Conservation (phyloP, 2,888 invertebrate genomes). For the Nemotelus pantherinus region DNA sequence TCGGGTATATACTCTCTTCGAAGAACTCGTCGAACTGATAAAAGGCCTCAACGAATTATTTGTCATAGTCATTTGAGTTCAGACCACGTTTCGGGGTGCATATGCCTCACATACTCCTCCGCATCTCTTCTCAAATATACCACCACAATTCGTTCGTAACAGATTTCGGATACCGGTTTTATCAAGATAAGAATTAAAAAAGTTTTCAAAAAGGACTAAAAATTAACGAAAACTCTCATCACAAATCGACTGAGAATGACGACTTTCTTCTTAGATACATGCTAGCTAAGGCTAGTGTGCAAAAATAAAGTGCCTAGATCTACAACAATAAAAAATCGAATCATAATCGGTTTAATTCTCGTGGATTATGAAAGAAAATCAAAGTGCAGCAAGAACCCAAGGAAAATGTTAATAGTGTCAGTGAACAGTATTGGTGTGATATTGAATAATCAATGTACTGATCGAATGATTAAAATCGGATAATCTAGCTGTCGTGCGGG, state of each 20-base stretch:
- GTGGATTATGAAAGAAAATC: background rate
- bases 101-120: slow-evolving; percentile 5
- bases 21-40: slow-evolving; percentile 45
- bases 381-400: no score
- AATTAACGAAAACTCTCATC: no score
- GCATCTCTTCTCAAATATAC: background rate
- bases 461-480: slow-evolving; percentile 22
- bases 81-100: slow-evolving; percentile 44
- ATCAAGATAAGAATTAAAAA: background rate
- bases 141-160: no score
- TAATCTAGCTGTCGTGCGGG: background rate
- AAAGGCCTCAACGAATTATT: slow-evolving; percentile 51
- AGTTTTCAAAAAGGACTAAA: background rate
- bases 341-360: no score
- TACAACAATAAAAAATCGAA: background rate
- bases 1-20: no score
- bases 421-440: slow-evolving; percentile 13
- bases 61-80: slow-evolving; percentile 52
- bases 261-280: no score
- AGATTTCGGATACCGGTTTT: slow-evolving; percentile 39
- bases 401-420: slow-evolving; percentile 26
- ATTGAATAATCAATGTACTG: slow-evolving; percentile 10
- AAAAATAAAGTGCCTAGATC: background rate
- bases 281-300: no score
- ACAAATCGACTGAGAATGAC: no score